Base-by-base conservation (phyloP, 2,888 invertebrate genomes). In the Ophioninae sp. region DNA sequence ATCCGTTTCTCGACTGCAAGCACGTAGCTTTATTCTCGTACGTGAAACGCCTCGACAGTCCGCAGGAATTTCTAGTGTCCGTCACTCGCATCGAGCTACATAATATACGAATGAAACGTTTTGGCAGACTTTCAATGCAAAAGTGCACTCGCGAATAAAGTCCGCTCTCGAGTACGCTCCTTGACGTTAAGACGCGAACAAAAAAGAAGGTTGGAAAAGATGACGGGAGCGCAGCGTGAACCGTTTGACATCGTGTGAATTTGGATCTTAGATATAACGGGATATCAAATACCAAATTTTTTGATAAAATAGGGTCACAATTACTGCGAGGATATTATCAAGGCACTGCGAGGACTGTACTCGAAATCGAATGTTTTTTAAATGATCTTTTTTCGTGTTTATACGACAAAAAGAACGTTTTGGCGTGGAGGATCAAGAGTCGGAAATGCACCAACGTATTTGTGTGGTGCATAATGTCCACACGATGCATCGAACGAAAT, bases 401-500 rank as follows among this genome's bases (percentile, higher is more conserved):
- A 44, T 44, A 44, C 10, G 7, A 7, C 10, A 7, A 8, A 7
- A 44, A 13, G 0, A 44, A 8, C 0, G 44, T 44, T 44, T 3
- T 44, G 3, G 30, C 3, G 30, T 30, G 30, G 1, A 30, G 3
- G 3, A 30, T 30, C 30, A 30, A 50, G 50, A 50, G 50, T 50
- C 50, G 50, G 50, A 13, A 50, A 50, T 50, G 50, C 50, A 50
- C 6, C 50, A 61, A 64, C 72, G 76, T 64, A 13, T n/a, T 56
- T 37, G 59, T 59, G 50, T 44, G 44, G 44, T 44, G 44, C 44
- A 44, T 13, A 44, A 44, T 13, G 10, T 44, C 44, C 13, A 57
- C 68, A 57, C 57, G 65, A 65, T 59, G 68, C 69, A 77, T 59
- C 44, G 39, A 57, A 62, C 44, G 75, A 74, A 84, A 79, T 79